Conservation (phyloP, 2,888 invertebrate species). For the Plagodis pulveraria region DNA sequence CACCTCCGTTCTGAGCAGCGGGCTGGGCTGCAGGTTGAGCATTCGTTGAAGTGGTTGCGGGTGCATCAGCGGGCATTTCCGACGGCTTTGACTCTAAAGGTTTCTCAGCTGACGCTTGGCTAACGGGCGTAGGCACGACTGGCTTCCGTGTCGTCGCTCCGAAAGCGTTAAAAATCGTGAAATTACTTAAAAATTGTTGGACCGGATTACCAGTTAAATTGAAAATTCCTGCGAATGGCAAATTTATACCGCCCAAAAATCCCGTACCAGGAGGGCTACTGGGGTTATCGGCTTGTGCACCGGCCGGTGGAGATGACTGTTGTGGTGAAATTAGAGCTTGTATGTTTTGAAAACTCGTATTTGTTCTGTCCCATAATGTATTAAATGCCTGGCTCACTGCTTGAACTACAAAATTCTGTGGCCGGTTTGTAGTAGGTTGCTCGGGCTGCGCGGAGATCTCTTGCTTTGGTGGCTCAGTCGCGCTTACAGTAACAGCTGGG, state of each 20-base stretch:
- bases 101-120: constrained; percentile 5
- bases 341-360: not conserved
- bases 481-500: not conserved
- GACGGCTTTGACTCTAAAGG: constrained; percentile 13
- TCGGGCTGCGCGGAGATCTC: not conserved
- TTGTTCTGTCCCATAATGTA: not conserved
- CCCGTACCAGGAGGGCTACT: not conserved
- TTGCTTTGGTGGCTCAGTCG: not conserved
- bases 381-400: not conserved
- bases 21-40: constrained; percentile 16
- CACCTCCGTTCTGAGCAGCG: constrained; percentile 26
- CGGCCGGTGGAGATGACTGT: constrained; percentile 4
- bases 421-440: not conserved
- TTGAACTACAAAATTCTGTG: constrained; percentile 1
- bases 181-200: too few species aligned
- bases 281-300: constrained; percentile 27
- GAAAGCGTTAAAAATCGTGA: not conserved
- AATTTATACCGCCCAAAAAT: too few species aligned
- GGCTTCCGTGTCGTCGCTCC: constrained; percentile 11
- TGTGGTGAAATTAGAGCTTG: not conserved
- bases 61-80: constrained; percentile 1
- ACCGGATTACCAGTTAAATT: too few species aligned
- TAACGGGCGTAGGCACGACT: not conserved
- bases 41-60: constrained; percentile 4
- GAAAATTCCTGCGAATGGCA: too few species aligned